A percentile compares a stretch with the other conserved stretches of the same genome.
phyloP scores from a whole-genome alignment of 2,113 vertebrate species.

The Pomatostomus ruficeps region DNA sequence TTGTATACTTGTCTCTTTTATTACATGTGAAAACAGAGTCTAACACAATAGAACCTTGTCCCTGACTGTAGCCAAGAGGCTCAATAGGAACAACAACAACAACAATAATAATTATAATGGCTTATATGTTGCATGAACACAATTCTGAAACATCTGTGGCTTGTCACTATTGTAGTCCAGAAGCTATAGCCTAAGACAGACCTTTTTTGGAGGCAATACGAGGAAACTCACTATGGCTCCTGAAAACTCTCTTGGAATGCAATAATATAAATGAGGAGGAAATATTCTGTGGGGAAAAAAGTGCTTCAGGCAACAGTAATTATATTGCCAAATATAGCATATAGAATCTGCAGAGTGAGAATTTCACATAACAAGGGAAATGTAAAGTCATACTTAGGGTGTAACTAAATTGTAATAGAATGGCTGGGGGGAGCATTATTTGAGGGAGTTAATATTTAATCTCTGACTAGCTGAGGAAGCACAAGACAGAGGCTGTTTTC shows the following conservation, averaged over 20 bases:
- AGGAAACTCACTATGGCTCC: not conserved
- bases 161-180: not conserved
- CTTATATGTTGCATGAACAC: constrained; percentile 11
- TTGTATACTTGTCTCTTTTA: not conserved
- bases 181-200: not conserved
- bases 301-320: constrained; percentile 60
- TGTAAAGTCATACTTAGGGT: constrained; percentile 33
- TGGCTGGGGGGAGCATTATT: not conserved
- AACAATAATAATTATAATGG: not conserved
- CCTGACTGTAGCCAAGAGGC: not conserved
- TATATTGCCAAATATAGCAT: constrained; percentile 61
- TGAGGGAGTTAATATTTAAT: constrained; percentile 8
- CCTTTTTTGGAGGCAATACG: not conserved
- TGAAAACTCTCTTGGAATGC: constrained; percentile 45
- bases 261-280: constrained; percentile 36
- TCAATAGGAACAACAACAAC: not conserved
- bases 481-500: not conserved
- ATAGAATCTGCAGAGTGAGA: constrained; percentile 36
- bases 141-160: constrained; percentile 17
- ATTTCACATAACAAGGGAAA: constrained; percentile 33
- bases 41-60: not conserved
- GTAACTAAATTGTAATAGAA: constrained; percentile 25
- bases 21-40: not conserved
- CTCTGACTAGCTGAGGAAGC: not conserved
- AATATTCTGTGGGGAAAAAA: constrained; percentile 40